Evolutionary conservation across 2,888 invertebrate species (phyloP).

Genomic region (Acrocera orbiculus): DNA sequence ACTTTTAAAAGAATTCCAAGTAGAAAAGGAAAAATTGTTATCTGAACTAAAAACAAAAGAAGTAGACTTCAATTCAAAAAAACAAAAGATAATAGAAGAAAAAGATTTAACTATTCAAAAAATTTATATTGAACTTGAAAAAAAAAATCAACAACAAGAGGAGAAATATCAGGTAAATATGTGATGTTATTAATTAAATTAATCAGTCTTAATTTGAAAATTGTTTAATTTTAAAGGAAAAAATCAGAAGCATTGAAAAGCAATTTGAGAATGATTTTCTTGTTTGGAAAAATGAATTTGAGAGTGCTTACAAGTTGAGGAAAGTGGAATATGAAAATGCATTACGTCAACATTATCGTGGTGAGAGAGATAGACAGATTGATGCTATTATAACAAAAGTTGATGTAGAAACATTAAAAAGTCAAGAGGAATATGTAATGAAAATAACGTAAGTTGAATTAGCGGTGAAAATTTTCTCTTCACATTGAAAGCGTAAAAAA

Average conservation of each 20-base stretch:
- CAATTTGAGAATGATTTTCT: slow-evolving; percentile 44
- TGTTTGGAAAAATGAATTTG: slow-evolving; percentile 41
- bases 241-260: slow-evolving; percentile 36
- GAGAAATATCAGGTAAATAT: slow-evolving; percentile 28
- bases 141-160: slow-evolving; percentile 33
- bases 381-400: slow-evolving; percentile 35
- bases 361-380: slow-evolving; percentile 62
- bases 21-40: slow-evolving; percentile 31
- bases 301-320: slow-evolving; percentile 28
- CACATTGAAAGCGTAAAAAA: too few species aligned
- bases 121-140: slow-evolving; percentile 34
- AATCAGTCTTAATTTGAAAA: too few species aligned
- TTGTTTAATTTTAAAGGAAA: slow-evolving; percentile 35
- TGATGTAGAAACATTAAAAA: slow-evolving; percentile 27
- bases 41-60: slow-evolving; percentile 33
- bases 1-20: slow-evolving; percentile 32
- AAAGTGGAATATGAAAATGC: slow-evolving; percentile 48
- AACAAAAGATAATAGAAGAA: slow-evolving; percentile 30
- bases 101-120: slow-evolving; percentile 33
- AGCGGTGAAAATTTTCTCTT: neutral
- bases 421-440: slow-evolving; percentile 24
- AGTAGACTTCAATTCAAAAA: slow-evolving; percentile 23
- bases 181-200: too few species aligned
- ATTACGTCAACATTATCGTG: slow-evolving; percentile 49
- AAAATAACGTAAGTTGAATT: slow-evolving; percentile 21